Percentiles rank a stretch among this genome's conserved stretches.
Conservation (phyloP, 2,888 invertebrate genomes). For the Margaritifera margaritifera region DNA sequence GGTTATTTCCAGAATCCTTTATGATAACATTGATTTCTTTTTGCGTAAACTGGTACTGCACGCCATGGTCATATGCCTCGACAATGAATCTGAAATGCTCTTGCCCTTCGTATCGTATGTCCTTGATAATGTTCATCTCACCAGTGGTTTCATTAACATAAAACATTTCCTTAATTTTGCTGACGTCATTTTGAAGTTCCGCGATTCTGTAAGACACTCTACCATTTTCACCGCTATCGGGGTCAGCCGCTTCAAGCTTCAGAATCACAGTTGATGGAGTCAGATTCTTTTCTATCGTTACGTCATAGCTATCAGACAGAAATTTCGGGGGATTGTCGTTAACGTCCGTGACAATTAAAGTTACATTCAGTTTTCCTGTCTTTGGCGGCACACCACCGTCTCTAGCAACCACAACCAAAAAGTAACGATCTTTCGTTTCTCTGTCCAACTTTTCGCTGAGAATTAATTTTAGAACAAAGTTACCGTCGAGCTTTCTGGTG, state of each 20-base stretch:
- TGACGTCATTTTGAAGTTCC: slow-evolving; percentile 22
- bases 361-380: slow-evolving; percentile 22
- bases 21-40: slow-evolving; percentile 40
- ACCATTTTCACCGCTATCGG: slow-evolving; percentile 86
- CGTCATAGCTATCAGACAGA: slow-evolving; percentile 18
- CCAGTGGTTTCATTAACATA: slow-evolving; percentile 26
- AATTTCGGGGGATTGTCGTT: slow-evolving; percentile 40
- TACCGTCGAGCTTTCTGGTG: slow-evolving; percentile 17
- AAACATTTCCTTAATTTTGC: slow-evolving; percentile 19
- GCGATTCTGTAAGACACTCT: slow-evolving; percentile 25
- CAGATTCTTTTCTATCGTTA: slow-evolving; percentile 30
- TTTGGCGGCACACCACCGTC: slow-evolving; percentile 35
- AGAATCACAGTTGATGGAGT: slow-evolving; percentile 17
- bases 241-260: slow-evolving; percentile 84
- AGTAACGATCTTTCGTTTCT: slow-evolving; percentile 32
- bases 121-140: slow-evolving; percentile 17
- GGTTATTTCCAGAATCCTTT: slow-evolving; percentile 37
- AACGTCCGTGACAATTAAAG: slow-evolving; percentile 30
- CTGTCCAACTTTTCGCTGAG: slow-evolving; percentile 35
- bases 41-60: slow-evolving; percentile 32
- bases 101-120: slow-evolving; percentile 20
- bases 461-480: slow-evolving; percentile 27
- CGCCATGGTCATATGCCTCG: slow-evolving; percentile 41
- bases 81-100: slow-evolving; percentile 40
- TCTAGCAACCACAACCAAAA: slow-evolving; percentile 25